These are phyloP conservation scores for Heterodera filipjevi DNA, from an alignment of 2,888 invertebrate genomes.

Conservation along the genomic window DNA sequence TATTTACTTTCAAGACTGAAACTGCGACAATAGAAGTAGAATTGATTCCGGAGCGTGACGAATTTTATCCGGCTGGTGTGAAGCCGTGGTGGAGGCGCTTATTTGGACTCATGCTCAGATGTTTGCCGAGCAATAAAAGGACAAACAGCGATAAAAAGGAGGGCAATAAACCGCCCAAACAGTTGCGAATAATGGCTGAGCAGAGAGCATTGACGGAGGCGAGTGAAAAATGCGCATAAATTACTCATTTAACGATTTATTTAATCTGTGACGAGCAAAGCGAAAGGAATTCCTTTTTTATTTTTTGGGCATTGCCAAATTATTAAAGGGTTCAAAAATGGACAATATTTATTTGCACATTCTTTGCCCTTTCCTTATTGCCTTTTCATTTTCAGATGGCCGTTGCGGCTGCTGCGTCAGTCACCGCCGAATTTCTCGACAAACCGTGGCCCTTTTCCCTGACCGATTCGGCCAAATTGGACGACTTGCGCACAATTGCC, in stretches of 20 bases:
- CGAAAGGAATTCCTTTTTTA: background rate
- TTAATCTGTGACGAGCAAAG: background rate
- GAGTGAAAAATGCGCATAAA: conserved; percentile 1
- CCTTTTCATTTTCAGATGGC: background rate
- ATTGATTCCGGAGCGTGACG: too few species aligned
- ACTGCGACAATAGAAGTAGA: too few species aligned
- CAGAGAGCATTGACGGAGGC: conserved; percentile 1
- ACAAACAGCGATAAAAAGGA: background rate
- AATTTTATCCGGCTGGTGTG: background rate
- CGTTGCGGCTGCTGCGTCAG: background rate
- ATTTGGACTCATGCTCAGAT: too few species aligned
- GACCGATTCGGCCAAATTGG: background rate
- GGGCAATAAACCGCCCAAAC: background rate
- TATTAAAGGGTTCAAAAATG: too few species aligned
- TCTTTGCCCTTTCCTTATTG: too few species aligned
- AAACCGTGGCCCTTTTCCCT: background rate
- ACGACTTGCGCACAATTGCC: background rate
- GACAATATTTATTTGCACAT: too few species aligned
- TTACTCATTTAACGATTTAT: background rate
- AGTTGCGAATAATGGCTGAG: conserved; percentile 11
- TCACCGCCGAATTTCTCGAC: background rate
- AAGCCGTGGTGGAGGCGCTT: too few species aligned
- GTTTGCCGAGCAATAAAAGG: background rate
- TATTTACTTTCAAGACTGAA: too few species aligned
- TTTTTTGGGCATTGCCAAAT: background rate